phyloP scores from a whole-genome alignment of 2,113 vertebrate genomes.

The Apus apus region DNA sequence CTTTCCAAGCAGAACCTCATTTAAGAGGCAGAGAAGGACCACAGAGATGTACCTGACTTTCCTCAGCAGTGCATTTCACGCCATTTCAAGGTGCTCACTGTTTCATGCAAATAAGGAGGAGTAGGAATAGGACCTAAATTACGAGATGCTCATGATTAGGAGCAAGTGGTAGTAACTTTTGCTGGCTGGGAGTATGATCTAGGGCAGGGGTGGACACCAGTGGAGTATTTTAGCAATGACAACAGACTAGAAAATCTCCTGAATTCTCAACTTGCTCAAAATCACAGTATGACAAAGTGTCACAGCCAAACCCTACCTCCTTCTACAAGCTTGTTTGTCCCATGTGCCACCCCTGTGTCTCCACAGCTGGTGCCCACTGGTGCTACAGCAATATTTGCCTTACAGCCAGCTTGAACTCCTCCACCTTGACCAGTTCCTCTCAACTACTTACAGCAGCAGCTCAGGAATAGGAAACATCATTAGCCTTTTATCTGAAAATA shows the following conservation, averaged over 20 bases:
- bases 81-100: not conserved
- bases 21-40: not conserved
- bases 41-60: not conserved
- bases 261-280: not conserved
- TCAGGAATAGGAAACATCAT: not conserved
- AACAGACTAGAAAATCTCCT: not conserved
- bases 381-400: not conserved
- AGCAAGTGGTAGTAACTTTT: not conserved
- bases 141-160: not conserved
- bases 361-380: not conserved
- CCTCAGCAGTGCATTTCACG: not conserved
- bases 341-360: not conserved
- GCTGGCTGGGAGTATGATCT: not conserved
- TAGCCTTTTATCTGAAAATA: conserved; percentile 21
- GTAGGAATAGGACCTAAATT: not conserved
- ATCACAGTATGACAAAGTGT: not conserved
- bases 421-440: not conserved
- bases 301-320: not conserved
- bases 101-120: not conserved
- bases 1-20: not conserved
- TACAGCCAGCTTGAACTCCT: not conserved
- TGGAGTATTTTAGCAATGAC: not conserved
- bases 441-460: not conserved
- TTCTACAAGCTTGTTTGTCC: not conserved
- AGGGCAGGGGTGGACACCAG: not conserved